Evolutionary conservation across 2,797 vertebrate species (phyloP).

Genomic region (Acrossocheilus fasciatus): DNA sequence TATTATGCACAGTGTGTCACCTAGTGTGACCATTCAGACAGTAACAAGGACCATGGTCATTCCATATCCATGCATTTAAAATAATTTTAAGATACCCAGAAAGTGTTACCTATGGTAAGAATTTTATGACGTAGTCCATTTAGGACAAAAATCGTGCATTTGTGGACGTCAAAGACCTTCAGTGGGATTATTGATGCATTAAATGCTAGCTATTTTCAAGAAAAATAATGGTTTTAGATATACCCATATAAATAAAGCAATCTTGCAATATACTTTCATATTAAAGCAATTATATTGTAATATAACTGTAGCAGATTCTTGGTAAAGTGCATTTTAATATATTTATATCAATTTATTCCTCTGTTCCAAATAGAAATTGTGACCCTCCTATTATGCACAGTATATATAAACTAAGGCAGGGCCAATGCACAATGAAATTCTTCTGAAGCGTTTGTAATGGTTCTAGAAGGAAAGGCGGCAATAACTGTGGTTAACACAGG

Average conservation of each 20-base stretch:
- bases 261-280: neutral
- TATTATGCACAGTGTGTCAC: conserved; percentile 28
- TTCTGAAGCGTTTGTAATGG: conserved; percentile 50
- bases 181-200: neutral
- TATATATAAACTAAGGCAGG: conserved; percentile 65
- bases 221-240: neutral
- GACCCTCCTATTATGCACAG: conserved; percentile 63
- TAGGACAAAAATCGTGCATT: conserved; percentile 5
- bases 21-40: conserved; percentile 14
- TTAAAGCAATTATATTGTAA: neutral
- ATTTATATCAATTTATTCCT: conserved; percentile 68
- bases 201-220: neutral
- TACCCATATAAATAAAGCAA: neutral
- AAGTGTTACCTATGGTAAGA: conserved; percentile 1
- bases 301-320: neutral
- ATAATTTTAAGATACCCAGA: neutral
- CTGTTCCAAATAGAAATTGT: conserved; percentile 73
- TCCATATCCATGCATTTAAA: conserved; percentile 16
- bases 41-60: conserved; percentile 6
- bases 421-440: conserved; percentile 65
- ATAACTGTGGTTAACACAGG: conserved; percentile 73
- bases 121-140: conserved; percentile 23
- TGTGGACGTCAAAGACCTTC: neutral
- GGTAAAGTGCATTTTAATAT: neutral
- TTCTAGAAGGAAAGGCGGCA: conserved; percentile 64